Conservation (phyloP, 2,797 vertebrate genomes). For the Acanthopagrus latus region DNA sequence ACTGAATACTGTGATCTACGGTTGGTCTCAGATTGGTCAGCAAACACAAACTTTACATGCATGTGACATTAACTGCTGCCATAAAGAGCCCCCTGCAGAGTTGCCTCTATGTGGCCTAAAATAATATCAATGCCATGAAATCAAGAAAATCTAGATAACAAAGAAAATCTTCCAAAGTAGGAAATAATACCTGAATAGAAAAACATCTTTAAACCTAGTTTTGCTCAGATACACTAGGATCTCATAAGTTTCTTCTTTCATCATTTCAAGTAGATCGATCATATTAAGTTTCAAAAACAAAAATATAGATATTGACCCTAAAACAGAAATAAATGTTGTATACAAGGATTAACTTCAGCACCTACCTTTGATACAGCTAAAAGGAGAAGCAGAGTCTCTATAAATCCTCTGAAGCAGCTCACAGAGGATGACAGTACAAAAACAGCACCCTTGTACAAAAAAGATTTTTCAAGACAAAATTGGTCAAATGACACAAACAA, state of each 20-base stretch:
- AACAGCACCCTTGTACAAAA: constrained; percentile 29
- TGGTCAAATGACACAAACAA: background rate
- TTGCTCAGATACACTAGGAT: background rate
- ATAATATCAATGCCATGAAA: constrained; percentile 7
- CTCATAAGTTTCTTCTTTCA: background rate
- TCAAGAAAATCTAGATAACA: background rate
- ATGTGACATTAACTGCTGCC: background rate
- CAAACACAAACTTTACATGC: constrained; percentile 29
- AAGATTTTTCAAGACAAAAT: constrained; percentile 3
- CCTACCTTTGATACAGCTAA: constrained; percentile 64
- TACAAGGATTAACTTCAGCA: constrained; percentile 34
- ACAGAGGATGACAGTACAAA: constrained; percentile 43
- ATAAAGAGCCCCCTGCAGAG: background rate
- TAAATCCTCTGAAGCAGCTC: constrained; percentile 18
- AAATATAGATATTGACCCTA: constrained; percentile 17
- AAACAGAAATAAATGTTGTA: constrained; percentile 27
- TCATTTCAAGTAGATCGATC: background rate
- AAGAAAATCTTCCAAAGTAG: constrained; percentile 1
- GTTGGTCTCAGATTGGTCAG: background rate
- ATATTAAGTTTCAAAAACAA: constrained; percentile 6
- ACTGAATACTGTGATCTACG: background rate
- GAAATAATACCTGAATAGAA: background rate
- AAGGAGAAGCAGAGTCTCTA: constrained; percentile 27
- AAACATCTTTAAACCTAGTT: background rate
- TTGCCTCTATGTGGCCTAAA: background rate